Evolutionary conservation across 2,113 vertebrate species (phyloP).

Genomic region (Laticauda laticaudata): DNA sequence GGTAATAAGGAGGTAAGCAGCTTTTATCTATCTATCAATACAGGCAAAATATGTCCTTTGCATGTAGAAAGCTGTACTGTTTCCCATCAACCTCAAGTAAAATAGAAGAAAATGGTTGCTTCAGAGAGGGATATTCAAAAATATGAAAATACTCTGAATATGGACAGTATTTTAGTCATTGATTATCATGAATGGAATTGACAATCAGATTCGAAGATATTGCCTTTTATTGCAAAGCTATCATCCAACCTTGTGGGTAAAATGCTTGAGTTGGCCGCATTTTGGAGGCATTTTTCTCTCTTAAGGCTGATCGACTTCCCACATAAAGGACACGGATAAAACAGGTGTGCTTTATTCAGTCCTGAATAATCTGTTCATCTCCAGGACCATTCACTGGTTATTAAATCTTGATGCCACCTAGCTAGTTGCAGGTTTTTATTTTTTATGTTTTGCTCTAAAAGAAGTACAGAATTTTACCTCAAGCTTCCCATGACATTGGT

Average conservation of each 20-base stretch:
- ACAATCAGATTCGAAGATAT: too few species aligned
- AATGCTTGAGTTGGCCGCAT: background rate
- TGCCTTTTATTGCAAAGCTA: background rate
- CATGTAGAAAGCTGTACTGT: background rate
- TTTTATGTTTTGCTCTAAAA: background rate
- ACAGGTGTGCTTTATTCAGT: background rate
- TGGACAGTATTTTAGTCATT: background rate
- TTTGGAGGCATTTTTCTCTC: background rate
- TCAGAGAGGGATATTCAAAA: background rate
- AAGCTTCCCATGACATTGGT: background rate
- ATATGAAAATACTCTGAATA: background rate
- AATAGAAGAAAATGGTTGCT: background rate
- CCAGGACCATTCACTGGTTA: background rate
- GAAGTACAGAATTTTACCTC: background rate
- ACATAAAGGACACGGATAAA: background rate
- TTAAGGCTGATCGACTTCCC: background rate
- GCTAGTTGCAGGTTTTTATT: background rate
- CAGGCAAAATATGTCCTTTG: background rate
- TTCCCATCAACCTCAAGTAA: background rate
- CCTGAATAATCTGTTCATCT: background rate
- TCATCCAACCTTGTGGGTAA: background rate
- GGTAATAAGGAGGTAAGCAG: background rate
- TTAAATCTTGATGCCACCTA: background rate
- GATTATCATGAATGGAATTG: too few species aligned
- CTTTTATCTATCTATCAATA: background rate